Conservation (phyloP, 2,888 invertebrate species). For the Agrilus biguttatus region DNA sequence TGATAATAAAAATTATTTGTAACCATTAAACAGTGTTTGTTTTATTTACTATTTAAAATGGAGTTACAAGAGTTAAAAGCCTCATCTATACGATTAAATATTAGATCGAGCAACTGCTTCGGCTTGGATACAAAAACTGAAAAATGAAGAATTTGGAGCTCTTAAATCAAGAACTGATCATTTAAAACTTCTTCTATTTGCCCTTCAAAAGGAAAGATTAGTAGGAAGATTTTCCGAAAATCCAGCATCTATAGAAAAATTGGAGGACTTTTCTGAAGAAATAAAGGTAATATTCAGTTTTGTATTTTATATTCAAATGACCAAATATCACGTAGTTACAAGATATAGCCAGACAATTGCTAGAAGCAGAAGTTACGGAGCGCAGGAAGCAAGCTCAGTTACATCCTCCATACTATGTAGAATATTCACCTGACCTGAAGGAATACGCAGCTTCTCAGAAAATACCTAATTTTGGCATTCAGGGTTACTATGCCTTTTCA, state of each 20-base stretch:
- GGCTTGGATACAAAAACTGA: slow-evolving; percentile 30
- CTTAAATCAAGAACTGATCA: slow-evolving; percentile 26
- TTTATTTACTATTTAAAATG: too few species aligned
- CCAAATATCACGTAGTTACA: slow-evolving; percentile 13
- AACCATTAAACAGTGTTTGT: too few species aligned
- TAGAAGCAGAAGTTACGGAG: slow-evolving; percentile 20
- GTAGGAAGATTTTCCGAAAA: slow-evolving; percentile 29
- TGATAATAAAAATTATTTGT: too few species aligned
- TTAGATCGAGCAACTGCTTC: slow-evolving; percentile 30
- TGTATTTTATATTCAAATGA: neutral
- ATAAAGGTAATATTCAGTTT: slow-evolving; percentile 11
- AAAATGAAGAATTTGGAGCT: slow-evolving; percentile 16
- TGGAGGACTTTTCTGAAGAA: slow-evolving; percentile 23
- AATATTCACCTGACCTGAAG: slow-evolving; percentile 28
- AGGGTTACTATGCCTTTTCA: slow-evolving; percentile 36
- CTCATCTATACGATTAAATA: too few species aligned
- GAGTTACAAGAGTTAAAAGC: too few species aligned
- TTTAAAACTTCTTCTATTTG: slow-evolving; percentile 31
- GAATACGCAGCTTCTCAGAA: slow-evolving; percentile 34
- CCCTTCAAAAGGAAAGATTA: slow-evolving; percentile 28
- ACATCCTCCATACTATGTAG: slow-evolving; percentile 23
- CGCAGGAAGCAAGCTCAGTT: slow-evolving; percentile 16
- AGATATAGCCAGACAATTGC: slow-evolving; percentile 24
- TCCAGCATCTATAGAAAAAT: slow-evolving; percentile 20
- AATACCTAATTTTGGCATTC: slow-evolving; percentile 35